A percentile compares a stretch with the other conserved stretches of the same genome.
phyloP scores from a whole-genome alignment of 2,888 invertebrate genomes.

The Amphipyra tragopoginis region DNA sequence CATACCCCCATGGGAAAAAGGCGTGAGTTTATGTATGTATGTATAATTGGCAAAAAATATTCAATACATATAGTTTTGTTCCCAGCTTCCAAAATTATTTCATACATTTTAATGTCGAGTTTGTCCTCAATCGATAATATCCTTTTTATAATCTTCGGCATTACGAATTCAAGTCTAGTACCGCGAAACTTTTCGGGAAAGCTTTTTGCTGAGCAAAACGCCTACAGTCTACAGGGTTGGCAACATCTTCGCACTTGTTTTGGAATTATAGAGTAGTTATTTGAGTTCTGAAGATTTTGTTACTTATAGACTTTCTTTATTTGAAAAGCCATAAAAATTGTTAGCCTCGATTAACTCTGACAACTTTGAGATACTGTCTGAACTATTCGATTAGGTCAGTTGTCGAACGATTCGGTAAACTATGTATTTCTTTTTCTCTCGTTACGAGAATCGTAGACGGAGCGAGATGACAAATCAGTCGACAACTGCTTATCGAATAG shows the following conservation, averaged over 20 bases:
- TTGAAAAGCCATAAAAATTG: no score
- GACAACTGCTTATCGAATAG: no score
- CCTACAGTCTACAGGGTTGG: conserved; percentile 16
- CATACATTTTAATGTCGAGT: conserved; percentile 25
- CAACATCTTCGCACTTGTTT: conserved; percentile 32
- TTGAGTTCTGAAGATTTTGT: conserved; percentile 6
- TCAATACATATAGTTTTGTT: conserved; percentile 16
- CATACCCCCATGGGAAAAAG: no score
- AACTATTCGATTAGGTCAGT: no score
- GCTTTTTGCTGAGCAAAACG: conserved; percentile 38
- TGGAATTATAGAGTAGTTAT: conserved; percentile 31
- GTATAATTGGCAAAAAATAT: no score
- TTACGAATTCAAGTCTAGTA: conserved; percentile 52
- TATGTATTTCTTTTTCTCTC: no score
- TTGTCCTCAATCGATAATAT: conserved; percentile 35
- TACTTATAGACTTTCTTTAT: not conserved
- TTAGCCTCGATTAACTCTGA: no score
- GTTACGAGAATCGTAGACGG: no score
- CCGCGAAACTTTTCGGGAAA: conserved; percentile 33
- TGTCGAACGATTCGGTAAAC: no score
- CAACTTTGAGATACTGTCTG: no score
- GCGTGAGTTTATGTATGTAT: no score
- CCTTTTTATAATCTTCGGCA: conserved; percentile 45
- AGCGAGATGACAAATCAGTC: no score
- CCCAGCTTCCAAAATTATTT: conserved; percentile 3